Evolutionary conservation across 2,888 invertebrate species (phyloP), one percentile per base, ranked within the genome.

Genomic region (Acleris literana): DNA sequence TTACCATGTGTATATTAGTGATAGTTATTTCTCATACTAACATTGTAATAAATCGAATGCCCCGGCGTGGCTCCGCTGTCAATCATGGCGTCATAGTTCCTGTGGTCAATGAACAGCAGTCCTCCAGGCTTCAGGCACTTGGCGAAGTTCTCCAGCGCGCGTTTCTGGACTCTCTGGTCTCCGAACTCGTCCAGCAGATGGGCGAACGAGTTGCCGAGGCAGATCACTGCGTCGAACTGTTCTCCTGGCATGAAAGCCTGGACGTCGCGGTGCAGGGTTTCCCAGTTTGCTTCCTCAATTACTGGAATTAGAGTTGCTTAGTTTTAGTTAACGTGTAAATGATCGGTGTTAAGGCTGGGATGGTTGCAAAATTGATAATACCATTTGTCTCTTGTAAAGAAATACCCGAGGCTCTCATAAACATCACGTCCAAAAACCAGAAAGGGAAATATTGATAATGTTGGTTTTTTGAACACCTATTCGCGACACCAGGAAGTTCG

Each of bases 261-360:
- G 39, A 97, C 94, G 79, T 97, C 97, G 44, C 95, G 94, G 5
- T 95, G 94, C 3, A 98, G 82, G 0, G 96, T 96, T 74, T 97
- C 87, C 98, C 98, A 98, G 83, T 97, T 97, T 0, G 97, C 97
- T 90, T 98, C 97, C 83, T 98, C 97, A 78, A 98, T 97, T 20
- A 96, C 97, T 98, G 83, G 17, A 83, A 53, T 33, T 1, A 13
- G 39, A 39, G 13, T 39, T 39, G 4, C 3, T 13, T 33, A 33
- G 33, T 33, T 33, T 33, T 11, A 33, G 3, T 25, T 7, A 33
- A 11, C 11, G 18, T 16, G 3, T 22, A 17, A 43, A 9, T 18
- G 17, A 48, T 2, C 11, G 33, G 7, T 3, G 7, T 33, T 11
- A 33, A 9, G 11, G 33, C 11, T 33, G 0, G 11, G 33, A 33